Percentiles rank a stretch among this genome's conserved stretches.
phyloP scores from a whole-genome alignment of 2,797 vertebrate genomes.

The Poeciliopsis presidionis region DNA sequence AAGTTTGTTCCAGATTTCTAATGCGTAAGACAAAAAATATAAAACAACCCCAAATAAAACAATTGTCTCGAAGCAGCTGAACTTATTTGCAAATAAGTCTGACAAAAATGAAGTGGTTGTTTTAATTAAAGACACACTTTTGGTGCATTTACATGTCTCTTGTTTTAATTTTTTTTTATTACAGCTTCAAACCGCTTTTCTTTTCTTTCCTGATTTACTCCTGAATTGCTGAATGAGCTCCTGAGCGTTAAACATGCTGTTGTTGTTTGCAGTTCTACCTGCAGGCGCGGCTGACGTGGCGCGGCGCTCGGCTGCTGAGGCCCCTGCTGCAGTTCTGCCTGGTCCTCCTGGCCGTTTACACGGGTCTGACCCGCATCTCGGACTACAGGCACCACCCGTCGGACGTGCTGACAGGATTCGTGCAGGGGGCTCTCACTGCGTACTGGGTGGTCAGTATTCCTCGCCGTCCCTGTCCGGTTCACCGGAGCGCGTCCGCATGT shows the following conservation, averaged over 20 bases:
- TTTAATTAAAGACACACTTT: neutral
- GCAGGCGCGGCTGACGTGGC: constrained; percentile 75
- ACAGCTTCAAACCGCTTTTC: neutral
- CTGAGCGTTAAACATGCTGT: neutral
- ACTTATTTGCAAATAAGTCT: neutral
- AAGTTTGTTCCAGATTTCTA: no score
- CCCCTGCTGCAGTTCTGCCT: constrained; percentile 77
- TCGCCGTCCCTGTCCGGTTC: constrained; percentile 13
- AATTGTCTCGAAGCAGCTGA: neutral
- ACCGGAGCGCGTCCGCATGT: constrained; percentile 3
- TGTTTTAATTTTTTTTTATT: neutral
- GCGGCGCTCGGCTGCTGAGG: constrained; percentile 69
- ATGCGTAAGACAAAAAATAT: no score
- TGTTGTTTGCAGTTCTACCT: constrained; percentile 76
- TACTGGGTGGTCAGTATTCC: constrained; percentile 80
- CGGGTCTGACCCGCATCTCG: constrained; percentile 75
- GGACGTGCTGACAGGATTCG: constrained; percentile 72
- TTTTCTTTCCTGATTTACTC: neutral
- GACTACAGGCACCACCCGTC: constrained; percentile 78
- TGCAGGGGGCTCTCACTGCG: constrained; percentile 80
- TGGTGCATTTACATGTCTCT: neutral
- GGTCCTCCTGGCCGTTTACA: constrained; percentile 76
- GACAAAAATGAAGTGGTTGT: neutral
- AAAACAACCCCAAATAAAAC: no score
- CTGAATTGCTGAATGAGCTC: neutral